phyloP scores from a whole-genome alignment of 1,140 invertebrate genomes.

The Scylla paramamosain region DNA sequence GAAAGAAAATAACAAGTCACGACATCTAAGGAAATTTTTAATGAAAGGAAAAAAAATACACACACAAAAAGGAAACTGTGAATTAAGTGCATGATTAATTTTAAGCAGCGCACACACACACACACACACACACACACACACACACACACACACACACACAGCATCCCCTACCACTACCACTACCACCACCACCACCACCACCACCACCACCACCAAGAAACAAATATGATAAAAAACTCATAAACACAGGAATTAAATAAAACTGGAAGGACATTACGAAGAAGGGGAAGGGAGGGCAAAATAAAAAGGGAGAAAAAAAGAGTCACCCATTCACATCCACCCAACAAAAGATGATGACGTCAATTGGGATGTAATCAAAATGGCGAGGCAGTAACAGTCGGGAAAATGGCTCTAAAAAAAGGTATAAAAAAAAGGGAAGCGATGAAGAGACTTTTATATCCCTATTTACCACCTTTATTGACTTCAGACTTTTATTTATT shows the following conservation, averaged over 20 bases:
- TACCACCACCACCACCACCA: neutral
- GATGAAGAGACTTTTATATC: neutral
- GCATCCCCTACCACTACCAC: too few species aligned
- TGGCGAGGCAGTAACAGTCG: neutral
- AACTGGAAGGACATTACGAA: neutral
- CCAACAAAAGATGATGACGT: slow-evolving; percentile 21
- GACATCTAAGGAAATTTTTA: neutral
- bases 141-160: neutral
- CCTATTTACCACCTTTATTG: neutral
- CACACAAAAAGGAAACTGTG: too few species aligned
- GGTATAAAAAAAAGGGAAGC: neutral
- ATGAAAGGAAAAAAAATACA: neutral
- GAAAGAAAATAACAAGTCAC: neutral
- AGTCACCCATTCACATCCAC: neutral
- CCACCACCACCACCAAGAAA: neutral
- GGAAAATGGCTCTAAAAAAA: slow-evolving; percentile 12
- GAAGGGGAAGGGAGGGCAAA: neutral
- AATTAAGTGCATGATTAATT: neutral
- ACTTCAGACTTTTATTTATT: neutral
- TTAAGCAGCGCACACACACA: neutral
- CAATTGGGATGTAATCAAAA: neutral
- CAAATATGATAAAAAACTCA: neutral
- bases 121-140: neutral
- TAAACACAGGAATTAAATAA: neutral
- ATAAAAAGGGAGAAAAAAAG: neutral